These are phyloP conservation scores for Globodera rostochiensis DNA, from an alignment of 1,140 invertebrate species.

Conservation along the genomic window DNA sequence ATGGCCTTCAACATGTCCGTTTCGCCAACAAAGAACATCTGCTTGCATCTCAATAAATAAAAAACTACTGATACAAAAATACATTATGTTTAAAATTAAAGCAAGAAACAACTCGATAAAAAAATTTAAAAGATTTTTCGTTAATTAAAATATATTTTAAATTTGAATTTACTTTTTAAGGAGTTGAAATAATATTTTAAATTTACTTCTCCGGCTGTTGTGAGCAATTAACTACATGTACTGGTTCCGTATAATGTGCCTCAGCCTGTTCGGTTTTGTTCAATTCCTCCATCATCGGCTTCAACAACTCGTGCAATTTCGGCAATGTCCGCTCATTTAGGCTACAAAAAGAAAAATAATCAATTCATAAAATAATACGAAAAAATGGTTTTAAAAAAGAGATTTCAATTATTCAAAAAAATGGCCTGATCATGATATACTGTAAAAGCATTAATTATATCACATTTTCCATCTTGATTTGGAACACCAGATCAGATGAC, in stretches of 20 bases:
- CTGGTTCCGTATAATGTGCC: conserved; percentile 21
- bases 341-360: not conserved
- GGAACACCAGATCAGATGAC: too few relatives aligned
- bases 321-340: conserved; percentile 19
- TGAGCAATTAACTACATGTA: conserved; percentile 37
- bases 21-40: conserved; percentile 61
- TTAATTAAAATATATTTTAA: too few relatives aligned
- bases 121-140: too few relatives aligned
- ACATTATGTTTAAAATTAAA: too few relatives aligned
- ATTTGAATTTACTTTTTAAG: conserved; percentile 13
- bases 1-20: conserved; percentile 65
- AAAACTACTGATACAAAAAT: not conserved
- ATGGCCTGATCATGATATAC: too few relatives aligned
- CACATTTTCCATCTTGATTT: too few relatives aligned
- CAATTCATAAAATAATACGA: too few relatives aligned
- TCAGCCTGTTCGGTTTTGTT: conserved; percentile 29
- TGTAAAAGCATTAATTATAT: too few relatives aligned
- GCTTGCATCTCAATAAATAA: conserved; percentile 36
- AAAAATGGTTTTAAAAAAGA: too few relatives aligned
- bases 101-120: too few relatives aligned
- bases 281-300: conserved; percentile 22
- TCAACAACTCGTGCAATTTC: conserved; percentile 13
- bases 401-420: too few relatives aligned
- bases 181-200: conserved; percentile 3
- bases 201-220: conserved; percentile 43